Base-by-base conservation (phyloP, 2,113 vertebrate species). In the Myrmophylax atrothorax region DNA sequence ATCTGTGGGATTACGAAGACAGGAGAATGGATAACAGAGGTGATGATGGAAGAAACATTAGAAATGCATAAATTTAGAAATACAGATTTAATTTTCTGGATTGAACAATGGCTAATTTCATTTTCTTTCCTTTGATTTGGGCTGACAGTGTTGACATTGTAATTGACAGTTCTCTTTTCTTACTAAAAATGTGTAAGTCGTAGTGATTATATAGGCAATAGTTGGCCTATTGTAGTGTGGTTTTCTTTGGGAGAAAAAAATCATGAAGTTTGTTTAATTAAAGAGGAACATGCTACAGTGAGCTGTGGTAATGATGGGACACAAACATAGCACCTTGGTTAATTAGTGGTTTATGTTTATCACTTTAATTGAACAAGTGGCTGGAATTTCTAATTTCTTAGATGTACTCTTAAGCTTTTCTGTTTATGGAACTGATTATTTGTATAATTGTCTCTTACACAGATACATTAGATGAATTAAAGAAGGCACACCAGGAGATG, bases 391-490 rank as follows among this genome's bases (percentile, higher is more conserved):
- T 70, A 0, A 33, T 89, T 68, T 76, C 3, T 3, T 75, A 40
- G 24, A 31, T 49, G 42, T 1, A 18, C 3, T 38, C 19, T 9
- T 44, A 55, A 87, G 47, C 9, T 46, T 76, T 20, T 0, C 14
- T 24, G 42, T 75, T 84, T n/a, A 37, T 73, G 60, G 29, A 86
- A 66, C 24, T 69, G 22, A 83, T 52, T 47, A 22, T 89, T 78
- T 6, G 1, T 59, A 7, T 74, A 1, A 93, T 79, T 38, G 74
- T 89, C 14, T 95, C 25, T 75, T 94, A 52, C 59, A 60, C 97
- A 99, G 99, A 98, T 76, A 95, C 96, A 26, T 95, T 99, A 90
- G 99, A 99, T 94, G 97, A 98, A 77, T 97, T 99, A 96, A 99
- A 98, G 90, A 99, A 98, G 89, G 98, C 98, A 35, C 97, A 98